Evolutionary conservation across 2,113 vertebrate genomes (phyloP).

Genomic region (Condylura cristata): DNA sequence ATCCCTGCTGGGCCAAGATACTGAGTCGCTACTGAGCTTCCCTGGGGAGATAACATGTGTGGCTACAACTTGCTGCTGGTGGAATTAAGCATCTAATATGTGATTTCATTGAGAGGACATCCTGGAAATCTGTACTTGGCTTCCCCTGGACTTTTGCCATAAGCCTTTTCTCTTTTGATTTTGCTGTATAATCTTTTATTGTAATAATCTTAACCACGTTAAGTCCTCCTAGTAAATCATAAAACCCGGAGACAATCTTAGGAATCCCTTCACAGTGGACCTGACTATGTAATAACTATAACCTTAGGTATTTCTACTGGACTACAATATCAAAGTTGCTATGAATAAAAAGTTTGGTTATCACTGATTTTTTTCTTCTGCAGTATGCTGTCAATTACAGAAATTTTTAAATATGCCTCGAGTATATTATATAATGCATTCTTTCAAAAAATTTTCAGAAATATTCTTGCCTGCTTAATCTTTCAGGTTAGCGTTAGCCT

Average conservation of each 20-base stretch:
- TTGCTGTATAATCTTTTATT: neutral
- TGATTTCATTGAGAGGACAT: neutral
- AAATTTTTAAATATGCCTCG: neutral
- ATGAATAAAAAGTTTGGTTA: neutral
- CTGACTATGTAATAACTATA: constrained; percentile 13
- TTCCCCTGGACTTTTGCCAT: neutral
- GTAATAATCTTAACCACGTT: neutral
- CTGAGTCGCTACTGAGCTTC: neutral
- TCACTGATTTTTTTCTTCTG: neutral
- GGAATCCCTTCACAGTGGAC: neutral
- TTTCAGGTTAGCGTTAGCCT: constrained; percentile 1
- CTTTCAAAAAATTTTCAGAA: neutral
- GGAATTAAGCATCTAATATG: neutral
- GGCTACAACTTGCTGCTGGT: neutral
- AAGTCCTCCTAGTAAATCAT: neutral
- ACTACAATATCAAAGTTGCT: neutral
- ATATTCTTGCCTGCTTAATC: neutral
- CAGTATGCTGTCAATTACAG: neutral
- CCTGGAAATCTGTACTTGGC: neutral
- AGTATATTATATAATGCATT: neutral
- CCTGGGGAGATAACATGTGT: neutral
- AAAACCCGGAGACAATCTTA: neutral
- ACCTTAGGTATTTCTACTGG: neutral
- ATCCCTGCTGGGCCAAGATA: neutral
- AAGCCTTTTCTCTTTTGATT: neutral